phyloP scores from a whole-genome alignment of 2,797 vertebrate species.

The Paguma larvata region DNA sequence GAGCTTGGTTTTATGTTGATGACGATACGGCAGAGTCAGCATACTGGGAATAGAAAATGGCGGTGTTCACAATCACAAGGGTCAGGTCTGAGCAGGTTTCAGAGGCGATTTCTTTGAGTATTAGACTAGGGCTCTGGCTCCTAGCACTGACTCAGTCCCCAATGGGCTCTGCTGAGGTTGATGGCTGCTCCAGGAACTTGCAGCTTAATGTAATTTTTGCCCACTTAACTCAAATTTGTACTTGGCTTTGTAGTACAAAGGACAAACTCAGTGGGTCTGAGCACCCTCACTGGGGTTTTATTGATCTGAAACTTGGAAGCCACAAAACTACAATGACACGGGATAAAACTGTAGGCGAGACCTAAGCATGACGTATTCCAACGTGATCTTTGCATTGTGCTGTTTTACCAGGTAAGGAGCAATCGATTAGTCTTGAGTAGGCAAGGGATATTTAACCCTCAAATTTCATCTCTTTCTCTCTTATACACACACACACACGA shows the following conservation, averaged over 20 bases:
- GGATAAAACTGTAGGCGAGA: background rate
- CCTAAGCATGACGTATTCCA: accelerated
- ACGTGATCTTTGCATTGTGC: background rate
- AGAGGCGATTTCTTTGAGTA: background rate
- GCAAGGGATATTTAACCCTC: background rate
- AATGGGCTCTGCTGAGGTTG: background rate
- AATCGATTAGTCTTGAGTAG: background rate
- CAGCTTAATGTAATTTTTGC: background rate
- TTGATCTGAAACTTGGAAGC: background rate
- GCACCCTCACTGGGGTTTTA: background rate
- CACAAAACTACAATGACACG: background rate
- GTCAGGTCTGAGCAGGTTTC: background rate
- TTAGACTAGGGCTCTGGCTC: background rate
- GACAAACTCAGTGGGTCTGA: background rate
- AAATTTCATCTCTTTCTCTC: background rate
- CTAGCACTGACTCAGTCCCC: background rate
- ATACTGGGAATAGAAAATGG: background rate
- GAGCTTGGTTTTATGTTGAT: background rate
- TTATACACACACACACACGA: no score
- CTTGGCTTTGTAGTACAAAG: background rate
- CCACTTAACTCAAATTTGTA: background rate
- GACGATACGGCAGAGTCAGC: background rate
- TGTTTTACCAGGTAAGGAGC: background rate
- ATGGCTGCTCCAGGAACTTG: background rate
- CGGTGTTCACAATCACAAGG: background rate